A percentile compares a stretch with the other conserved stretches of the same genome.
These are phyloP conservation scores for Pagetopsis macropterus DNA, from an alignment of 2,797 vertebrate genomes.

Conservation along the genomic window DNA sequence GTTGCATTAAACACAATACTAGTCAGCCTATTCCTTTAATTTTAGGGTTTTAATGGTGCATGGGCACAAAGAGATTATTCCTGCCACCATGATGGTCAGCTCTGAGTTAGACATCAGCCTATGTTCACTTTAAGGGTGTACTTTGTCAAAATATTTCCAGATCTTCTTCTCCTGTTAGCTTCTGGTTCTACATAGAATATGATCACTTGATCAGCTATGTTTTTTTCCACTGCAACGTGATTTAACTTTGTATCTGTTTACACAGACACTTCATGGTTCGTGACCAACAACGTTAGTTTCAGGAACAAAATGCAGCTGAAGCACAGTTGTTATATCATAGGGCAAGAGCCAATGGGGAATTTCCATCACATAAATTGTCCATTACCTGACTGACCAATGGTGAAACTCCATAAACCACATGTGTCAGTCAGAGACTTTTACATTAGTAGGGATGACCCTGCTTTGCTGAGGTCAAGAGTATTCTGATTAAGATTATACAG, in stretches of 20 bases:
- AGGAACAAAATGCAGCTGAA: background rate
- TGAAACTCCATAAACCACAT: background rate
- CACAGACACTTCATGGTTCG: background rate
- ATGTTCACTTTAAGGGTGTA: background rate
- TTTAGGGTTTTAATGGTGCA: background rate
- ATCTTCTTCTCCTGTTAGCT: background rate
- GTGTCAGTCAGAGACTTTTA: background rate
- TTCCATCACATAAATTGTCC: too few species aligned
- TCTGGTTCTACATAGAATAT: background rate
- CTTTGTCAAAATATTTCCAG: background rate
- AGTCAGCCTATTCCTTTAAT: background rate
- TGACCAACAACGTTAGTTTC: background rate
- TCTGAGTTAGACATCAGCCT: too few species aligned
- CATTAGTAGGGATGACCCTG: background rate
- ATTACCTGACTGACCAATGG: background rate
- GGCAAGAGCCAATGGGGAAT: background rate
- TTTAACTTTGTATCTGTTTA: conserved; percentile 1
- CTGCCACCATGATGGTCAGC: background rate
- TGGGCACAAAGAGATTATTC: background rate
- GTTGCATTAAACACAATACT: background rate
- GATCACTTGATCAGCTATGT: background rate
- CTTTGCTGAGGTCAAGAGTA: background rate
- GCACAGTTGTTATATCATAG: too few species aligned
- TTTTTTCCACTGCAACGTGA: background rate
- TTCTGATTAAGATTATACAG: conserved; percentile 18